Base-by-base conservation (phyloP, 1,140 invertebrate species). In the Danaus melanippus region DNA sequence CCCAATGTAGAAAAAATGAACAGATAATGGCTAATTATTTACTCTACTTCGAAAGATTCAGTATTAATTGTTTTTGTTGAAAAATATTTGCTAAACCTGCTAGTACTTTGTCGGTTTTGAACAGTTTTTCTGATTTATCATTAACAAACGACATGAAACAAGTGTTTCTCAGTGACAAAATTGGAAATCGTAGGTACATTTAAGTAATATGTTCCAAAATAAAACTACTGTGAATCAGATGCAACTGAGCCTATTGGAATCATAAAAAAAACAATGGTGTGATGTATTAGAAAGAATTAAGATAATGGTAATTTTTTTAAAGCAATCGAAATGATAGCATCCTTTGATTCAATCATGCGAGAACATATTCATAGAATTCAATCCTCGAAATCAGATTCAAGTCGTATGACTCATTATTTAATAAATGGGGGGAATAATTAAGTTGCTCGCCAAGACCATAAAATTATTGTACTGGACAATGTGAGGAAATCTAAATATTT, bases 401-500 rank as follows among this genome's bases (percentile, higher is more conserved):
- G 32, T 49, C 46, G 40, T 48, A 48, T 42, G 46, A 48, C 46
- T 56, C 54, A 50, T 32, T 56, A 56, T 44, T 42, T 56, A 50
- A n/a, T n/a, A n/a, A n/a, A n/a, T 40, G 54, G 43, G n/a, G 41
- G 46, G 49, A 50, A 56, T 56, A 44, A 56, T 56, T 50, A 42
- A 49, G 46, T 56, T 49, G 40, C 15, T 56, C 6, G 21, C 46
- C 12, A 56, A 40, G 54, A 50, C 46, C 54, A 56, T 50, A 50
- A 56, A 56, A 56, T 3, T 15, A 15, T 15, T 15, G 3, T 15
- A 15, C 15, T 15, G 15, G 15, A 15, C 15, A 15, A 1, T 15
- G 15, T 15, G 3, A 15, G 15, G 15, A 15, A 15, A 15, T 15
- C 15, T 15, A 15, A 3, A 15, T 15, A 15, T 15, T 15, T 15